phyloP scores from a whole-genome alignment of 1,140 invertebrate genomes.

The Lepidostoma basale region DNA sequence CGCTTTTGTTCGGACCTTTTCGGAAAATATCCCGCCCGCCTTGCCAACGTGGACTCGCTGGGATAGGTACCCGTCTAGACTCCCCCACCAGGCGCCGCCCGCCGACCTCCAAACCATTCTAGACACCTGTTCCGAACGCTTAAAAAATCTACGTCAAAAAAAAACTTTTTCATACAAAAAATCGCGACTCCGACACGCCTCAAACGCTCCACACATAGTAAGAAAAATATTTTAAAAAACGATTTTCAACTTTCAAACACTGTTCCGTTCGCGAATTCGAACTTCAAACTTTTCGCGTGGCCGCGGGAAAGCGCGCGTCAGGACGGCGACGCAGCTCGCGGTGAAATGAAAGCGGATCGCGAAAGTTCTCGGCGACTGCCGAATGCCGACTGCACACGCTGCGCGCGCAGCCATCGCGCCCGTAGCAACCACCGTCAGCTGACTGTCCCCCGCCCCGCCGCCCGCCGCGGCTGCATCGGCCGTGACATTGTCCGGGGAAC shows the following conservation, averaged over 20 bases:
- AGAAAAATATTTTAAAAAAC: too few relatives aligned
- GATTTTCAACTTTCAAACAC: too few relatives aligned
- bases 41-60: slow-evolving; percentile 18
- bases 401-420: slow-evolving; percentile 6
- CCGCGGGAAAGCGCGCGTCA: neutral
- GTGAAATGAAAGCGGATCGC: neutral
- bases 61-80: slow-evolving; percentile 29
- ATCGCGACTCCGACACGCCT: too few relatives aligned
- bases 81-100: neutral
- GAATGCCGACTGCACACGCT: slow-evolving; percentile 12
- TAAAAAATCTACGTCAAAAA: neutral
- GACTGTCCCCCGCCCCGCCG: slow-evolving; percentile 33
- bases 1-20: neutral
- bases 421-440: neutral
- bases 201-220: too few relatives aligned
- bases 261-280: neutral
- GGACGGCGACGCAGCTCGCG: neutral
- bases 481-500: slow-evolving; percentile 48
- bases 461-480: slow-evolving; percentile 53
- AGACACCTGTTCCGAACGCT: neutral
- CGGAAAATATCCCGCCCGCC: neutral
- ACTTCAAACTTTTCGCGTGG: neutral
- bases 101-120: too few relatives aligned
- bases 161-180: slow-evolving; percentile 1
- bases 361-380: neutral